These are phyloP conservation scores for Montipora sp. DNA, from an alignment of 64 coral and sea anemone genomes.

Conservation along the genomic window DNA sequence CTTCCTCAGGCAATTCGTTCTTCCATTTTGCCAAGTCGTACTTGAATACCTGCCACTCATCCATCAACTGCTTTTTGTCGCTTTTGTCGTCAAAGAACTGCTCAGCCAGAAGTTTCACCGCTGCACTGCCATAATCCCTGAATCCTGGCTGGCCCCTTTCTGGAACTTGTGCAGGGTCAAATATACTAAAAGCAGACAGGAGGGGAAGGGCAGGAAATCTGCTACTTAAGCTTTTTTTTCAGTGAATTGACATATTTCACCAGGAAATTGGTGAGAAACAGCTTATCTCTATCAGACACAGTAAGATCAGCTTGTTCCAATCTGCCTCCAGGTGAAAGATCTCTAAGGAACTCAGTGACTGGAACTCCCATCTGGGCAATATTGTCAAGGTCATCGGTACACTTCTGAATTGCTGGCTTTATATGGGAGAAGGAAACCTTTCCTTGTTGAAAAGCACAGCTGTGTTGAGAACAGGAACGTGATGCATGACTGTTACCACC, in stretches of 20 bases:
- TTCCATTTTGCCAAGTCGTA: too few species aligned
- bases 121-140: conserved; percentile 18
- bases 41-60: conserved; percentile 52
- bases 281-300: conserved; percentile 31
- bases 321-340: conserved; percentile 23
- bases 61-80: conserved; percentile 44
- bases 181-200: conserved; percentile 43
- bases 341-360: conserved; percentile 33
- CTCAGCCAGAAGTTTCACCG: conserved; percentile 15
- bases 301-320: conserved; percentile 26
- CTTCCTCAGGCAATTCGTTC: too few species aligned
- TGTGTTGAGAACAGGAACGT: conserved; percentile 40
- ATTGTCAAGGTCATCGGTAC: conserved; percentile 42
- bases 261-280: conserved; percentile 39
- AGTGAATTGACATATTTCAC: conserved; percentile 52
- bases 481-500: conserved; percentile 41
- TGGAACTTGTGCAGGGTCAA: conserved; percentile 39
- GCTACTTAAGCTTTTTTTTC: conserved; percentile 17
- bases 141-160: conserved; percentile 55
- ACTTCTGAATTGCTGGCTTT: conserved; percentile 62
- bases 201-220: conserved; percentile 53
- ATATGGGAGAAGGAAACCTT: conserved; percentile 48
- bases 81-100: conserved; percentile 29
- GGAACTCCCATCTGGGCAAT: conserved; percentile 6
- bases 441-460: conserved; percentile 59